A percentile compares a stretch with the other conserved stretches of the same genome.
Conservation (phyloP, 2,113 vertebrate genomes). For the Apteryx mantelli region DNA sequence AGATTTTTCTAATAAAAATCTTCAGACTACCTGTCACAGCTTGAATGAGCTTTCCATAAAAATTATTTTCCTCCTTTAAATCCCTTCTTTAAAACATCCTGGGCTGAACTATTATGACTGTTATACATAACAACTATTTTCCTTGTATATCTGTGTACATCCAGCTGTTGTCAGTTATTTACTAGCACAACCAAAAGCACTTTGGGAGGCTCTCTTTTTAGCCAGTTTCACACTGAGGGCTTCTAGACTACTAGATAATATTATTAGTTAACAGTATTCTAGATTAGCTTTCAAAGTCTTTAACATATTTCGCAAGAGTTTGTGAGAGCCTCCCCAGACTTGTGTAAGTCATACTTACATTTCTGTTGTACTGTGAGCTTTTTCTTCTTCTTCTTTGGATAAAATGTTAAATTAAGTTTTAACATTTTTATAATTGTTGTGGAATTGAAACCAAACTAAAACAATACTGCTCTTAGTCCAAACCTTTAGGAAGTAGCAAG, state of each 20-base stretch:
- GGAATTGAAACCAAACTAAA: background rate
- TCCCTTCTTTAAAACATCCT: background rate
- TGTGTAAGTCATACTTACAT: background rate
- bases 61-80: background rate
- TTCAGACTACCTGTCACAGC: background rate
- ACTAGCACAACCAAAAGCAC: background rate
- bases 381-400: background rate
- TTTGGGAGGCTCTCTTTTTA: background rate
- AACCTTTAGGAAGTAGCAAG: background rate
- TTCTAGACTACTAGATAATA: background rate
- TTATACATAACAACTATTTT: background rate
- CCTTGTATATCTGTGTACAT: background rate
- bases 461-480: background rate
- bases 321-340: background rate
- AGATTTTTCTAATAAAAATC: background rate
- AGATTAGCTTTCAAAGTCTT: background rate
- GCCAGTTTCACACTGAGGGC: background rate
- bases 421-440: background rate
- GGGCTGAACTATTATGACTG: background rate
- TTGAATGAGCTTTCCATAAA: background rate
- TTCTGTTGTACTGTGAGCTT: background rate
- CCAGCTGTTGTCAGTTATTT: background rate
- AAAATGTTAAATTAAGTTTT: background rate
- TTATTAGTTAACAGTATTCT: accelerated
- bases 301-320: background rate